Percentiles rank a stretch among this genome's conserved stretches.
phyloP scores from a whole-genome alignment of 2,888 invertebrate genomes.

The Seira sanloemensis region DNA sequence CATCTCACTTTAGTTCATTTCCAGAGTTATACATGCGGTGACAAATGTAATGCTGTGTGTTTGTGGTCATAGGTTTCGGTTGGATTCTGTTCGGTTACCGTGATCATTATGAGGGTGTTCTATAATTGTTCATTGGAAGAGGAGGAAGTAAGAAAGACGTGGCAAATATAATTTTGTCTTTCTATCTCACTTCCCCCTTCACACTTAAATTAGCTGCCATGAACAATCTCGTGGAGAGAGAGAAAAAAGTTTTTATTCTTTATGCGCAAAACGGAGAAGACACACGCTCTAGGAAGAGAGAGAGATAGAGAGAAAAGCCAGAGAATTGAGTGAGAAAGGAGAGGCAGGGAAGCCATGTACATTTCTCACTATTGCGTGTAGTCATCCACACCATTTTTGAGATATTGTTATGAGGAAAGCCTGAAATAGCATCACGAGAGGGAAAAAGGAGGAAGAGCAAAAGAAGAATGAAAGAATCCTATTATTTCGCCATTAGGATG shows the following conservation, averaged over 20 bases:
- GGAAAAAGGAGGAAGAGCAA: background rate
- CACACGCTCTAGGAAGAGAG: background rate
- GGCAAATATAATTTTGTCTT: background rate
- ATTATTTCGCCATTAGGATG: slow-evolving; percentile 33
- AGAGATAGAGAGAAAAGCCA: background rate
- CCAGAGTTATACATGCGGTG: background rate
- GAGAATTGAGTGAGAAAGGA: too few species aligned
- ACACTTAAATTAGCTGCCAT: background rate
- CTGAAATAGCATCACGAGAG: too few species aligned
- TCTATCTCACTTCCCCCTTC: background rate
- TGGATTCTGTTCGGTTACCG: background rate
- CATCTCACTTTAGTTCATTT: too few species aligned
- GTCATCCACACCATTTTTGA: background rate
- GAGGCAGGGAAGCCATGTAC: too few species aligned
- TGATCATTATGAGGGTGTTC: background rate
- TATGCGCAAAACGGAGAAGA: background rate
- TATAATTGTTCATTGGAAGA: background rate
- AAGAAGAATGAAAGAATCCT: background rate
- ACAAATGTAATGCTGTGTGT: background rate
- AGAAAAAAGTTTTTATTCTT: background rate
- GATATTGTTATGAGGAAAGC: too few species aligned
- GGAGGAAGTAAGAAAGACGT: background rate
- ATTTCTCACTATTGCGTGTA: too few species aligned
- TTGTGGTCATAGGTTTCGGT: background rate
- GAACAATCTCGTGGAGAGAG: background rate